A percentile compares a stretch with the other conserved stretches of the same genome.
These are phyloP conservation scores for Pyrochroa serraticornis DNA, from an alignment of 2,888 invertebrate genomes.

Conservation along the genomic window DNA sequence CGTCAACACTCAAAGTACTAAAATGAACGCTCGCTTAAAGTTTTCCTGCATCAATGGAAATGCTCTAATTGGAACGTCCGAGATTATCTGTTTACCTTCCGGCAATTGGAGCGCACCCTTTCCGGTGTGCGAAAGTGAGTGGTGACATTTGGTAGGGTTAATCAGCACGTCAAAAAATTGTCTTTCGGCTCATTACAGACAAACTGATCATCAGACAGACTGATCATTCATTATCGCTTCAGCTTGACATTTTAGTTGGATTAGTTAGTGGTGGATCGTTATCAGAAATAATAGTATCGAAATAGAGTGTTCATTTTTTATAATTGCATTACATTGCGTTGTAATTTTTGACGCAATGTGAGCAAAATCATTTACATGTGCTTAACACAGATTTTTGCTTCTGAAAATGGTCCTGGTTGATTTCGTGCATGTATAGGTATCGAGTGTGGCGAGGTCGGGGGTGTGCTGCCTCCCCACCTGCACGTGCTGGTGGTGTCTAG, in stretches of 20 bases:
- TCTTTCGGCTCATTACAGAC: neutral
- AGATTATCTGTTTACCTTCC: conserved; percentile 78
- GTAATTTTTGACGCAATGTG: neutral
- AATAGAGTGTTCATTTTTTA: neutral
- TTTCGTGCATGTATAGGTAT: conserved; percentile 60
- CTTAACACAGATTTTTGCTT: conserved; percentile 1
- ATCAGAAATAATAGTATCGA: too few relatives aligned
- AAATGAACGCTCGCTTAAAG: conserved; percentile 74
- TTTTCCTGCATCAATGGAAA: conserved; percentile 83
- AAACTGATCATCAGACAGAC: conserved; percentile 1
- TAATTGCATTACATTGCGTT: neutral
- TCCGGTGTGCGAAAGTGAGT: conserved; percentile 82
- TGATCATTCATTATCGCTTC: conserved; percentile 8
- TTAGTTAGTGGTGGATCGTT: neutral
- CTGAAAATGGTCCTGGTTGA: conserved; percentile 9
- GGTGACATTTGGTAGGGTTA: neutral
- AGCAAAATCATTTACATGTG: neutral
- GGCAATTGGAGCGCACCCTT: conserved; percentile 86
- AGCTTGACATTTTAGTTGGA: conserved; percentile 8
- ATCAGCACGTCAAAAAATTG: neutral
- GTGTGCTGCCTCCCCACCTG: conserved; percentile 64
- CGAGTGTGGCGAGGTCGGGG: conserved; percentile 78
- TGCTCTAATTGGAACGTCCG: conserved; percentile 76
- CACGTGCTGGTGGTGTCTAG: conserved; percentile 77
- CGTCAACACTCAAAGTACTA: conserved; percentile 73